Percentiles rank a stretch among this genome's conserved stretches.
These are phyloP conservation scores for Pseudomyrmex pallidus DNA, from an alignment of 1,140 invertebrate species.

Conservation along the genomic window DNA sequence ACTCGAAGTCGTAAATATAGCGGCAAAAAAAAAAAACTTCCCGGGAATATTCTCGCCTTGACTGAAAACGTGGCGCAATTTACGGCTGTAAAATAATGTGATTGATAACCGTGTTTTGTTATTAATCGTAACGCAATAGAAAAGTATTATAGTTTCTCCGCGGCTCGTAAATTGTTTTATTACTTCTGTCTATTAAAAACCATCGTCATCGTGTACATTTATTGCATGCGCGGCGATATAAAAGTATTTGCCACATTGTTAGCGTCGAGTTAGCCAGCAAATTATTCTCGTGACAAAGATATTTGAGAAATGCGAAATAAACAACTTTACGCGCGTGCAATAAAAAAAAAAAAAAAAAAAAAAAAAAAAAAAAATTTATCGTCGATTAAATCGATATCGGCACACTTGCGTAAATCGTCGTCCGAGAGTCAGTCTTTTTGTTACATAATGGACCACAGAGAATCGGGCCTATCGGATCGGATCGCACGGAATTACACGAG, in stretches of 20 bases:
- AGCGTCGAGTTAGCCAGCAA: not conserved
- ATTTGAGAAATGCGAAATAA: not conserved
- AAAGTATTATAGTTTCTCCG: slow-evolving; percentile 7
- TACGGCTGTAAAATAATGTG: slow-evolving; percentile 11
- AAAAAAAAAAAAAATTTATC: not conserved
- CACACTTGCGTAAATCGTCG: slow-evolving; percentile 50
- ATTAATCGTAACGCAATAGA: not conserved
- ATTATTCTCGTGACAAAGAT: slow-evolving; percentile 32
- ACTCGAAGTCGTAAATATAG: slow-evolving; percentile 16
- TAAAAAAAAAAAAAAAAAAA: no score
- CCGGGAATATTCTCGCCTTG: not conserved
- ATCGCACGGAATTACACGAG: slow-evolving; percentile 36
- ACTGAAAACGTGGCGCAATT: not conserved
- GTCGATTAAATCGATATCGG: slow-evolving; percentile 28
- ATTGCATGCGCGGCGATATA: no score
- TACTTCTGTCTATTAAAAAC: not conserved
- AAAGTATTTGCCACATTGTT: not conserved
- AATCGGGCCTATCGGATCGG: slow-evolving; percentile 30
- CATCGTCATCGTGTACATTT: no score
- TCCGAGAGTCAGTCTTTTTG: slow-evolving; percentile 42
- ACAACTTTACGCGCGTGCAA: slow-evolving; percentile 9
- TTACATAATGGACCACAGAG: slow-evolving; percentile 35
- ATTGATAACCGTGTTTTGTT: not conserved
- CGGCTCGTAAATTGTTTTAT: no score
- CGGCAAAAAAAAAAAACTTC: not conserved